Evolutionary conservation across 1,140 invertebrate species (phyloP).

Genomic region (Teleopsis dalmanni): DNA sequence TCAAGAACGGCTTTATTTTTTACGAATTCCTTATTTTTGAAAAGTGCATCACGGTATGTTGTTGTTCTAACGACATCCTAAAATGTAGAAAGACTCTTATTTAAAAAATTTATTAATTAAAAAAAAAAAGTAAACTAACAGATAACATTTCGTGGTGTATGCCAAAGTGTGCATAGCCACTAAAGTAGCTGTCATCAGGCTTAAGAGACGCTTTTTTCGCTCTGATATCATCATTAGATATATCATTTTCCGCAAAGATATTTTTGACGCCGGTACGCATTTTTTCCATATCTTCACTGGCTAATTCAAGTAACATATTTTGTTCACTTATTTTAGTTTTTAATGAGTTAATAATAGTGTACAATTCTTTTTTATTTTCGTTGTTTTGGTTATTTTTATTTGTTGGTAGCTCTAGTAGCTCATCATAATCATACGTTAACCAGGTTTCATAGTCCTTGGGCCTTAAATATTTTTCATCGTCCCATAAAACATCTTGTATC

Average conservation of each 20-base stretch:
- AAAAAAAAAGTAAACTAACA: slow-evolving; percentile 44
- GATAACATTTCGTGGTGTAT: slow-evolving; percentile 96
- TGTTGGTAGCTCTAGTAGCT: slow-evolving; percentile 6
- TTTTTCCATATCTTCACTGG: slow-evolving; percentile 54
- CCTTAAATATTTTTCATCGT: slow-evolving; percentile 68
- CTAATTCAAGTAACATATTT: slow-evolving; percentile 50
- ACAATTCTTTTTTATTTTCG: neutral
- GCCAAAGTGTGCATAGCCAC: slow-evolving; percentile 92
- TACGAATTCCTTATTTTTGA: slow-evolving; percentile 66
- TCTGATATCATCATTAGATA: slow-evolving; percentile 22
- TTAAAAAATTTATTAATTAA: neutral
- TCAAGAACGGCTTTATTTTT: slow-evolving; percentile 80
- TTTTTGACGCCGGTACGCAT: slow-evolving; percentile 56
- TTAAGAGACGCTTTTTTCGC: slow-evolving; percentile 41
- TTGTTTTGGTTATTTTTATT: neutral
- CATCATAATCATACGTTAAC: slow-evolving; percentile 62
- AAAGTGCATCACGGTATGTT: slow-evolving; percentile 89
- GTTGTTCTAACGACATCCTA: slow-evolving; percentile 87
- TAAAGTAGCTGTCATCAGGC: slow-evolving; percentile 79
- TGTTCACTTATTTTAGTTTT: slow-evolving; percentile 46
- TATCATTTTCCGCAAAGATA: slow-evolving; percentile 33
- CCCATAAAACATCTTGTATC: slow-evolving; percentile 53
- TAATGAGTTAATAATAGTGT: slow-evolving; percentile 25
- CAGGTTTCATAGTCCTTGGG: slow-evolving; percentile 74
- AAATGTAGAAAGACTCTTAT: slow-evolving; percentile 12